Evolutionary conservation across 2,888 invertebrate genomes (phyloP).

Genomic region (Anthrax anthrax): DNA sequence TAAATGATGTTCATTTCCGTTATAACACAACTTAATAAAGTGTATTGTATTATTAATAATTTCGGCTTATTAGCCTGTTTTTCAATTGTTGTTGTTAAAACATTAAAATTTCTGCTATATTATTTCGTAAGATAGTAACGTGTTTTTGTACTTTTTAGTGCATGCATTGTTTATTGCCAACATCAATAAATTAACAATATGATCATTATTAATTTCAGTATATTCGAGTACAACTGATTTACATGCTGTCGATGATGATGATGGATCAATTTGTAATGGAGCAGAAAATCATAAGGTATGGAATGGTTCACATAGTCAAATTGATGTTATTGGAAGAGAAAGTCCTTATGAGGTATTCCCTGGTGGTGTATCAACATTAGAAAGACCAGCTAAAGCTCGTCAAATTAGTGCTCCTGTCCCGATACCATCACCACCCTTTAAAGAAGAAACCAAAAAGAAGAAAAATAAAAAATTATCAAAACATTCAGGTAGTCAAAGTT

Average conservation of each 20-base stretch:
- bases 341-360: slow-evolving; percentile 56
- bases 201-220: slow-evolving; percentile 20
- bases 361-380: slow-evolving; percentile 38
- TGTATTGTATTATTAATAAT: too few relatives aligned
- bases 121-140: too few relatives aligned
- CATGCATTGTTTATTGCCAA: too few relatives aligned
- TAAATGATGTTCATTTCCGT: too few relatives aligned
- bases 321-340: slow-evolving; percentile 49
- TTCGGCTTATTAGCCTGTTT: too few relatives aligned
- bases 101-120: too few relatives aligned
- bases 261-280: slow-evolving; percentile 73
- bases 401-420: slow-evolving; percentile 66
- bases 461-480: slow-evolving; percentile 36
- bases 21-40: too few relatives aligned
- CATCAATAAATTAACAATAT: too few relatives aligned
- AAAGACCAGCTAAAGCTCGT: slow-evolving; percentile 58
- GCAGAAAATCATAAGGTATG: slow-evolving; percentile 91
- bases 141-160: too few relatives aligned
- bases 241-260: slow-evolving; percentile 46
- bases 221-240: slow-evolving; percentile 36
- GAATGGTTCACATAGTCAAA: slow-evolving; percentile 65
- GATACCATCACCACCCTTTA: slow-evolving; percentile 73
- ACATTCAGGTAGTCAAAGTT: slow-evolving; percentile 31
- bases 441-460: slow-evolving; percentile 48
- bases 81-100: too few relatives aligned